phyloP scores from a whole-genome alignment of 2,113 vertebrate species.

The Corythoichthys intestinalis region DNA sequence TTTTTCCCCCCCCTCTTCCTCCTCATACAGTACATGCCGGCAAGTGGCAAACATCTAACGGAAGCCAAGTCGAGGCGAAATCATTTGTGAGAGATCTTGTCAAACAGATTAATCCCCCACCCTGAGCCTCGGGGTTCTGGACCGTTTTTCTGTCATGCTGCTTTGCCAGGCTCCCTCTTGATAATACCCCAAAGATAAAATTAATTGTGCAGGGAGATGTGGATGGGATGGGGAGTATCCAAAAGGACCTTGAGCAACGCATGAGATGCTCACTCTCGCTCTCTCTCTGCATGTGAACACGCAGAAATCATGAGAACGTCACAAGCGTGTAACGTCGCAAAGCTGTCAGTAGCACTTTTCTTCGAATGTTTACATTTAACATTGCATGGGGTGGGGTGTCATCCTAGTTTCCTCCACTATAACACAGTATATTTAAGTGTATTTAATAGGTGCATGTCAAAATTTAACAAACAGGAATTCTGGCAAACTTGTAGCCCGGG shows the following conservation, averaged over 20 bases:
- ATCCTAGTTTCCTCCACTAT: too few relatives aligned
- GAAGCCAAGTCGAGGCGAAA: conserved; percentile 66
- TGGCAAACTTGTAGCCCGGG: too few relatives aligned
- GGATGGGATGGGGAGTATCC: conserved; percentile 61
- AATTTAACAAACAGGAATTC: too few relatives aligned
- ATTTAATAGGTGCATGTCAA: too few relatives aligned
- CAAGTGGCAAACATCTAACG: conserved; percentile 59
- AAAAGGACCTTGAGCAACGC: conserved; percentile 70
- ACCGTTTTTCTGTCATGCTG: conserved; percentile 69
- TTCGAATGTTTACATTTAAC: too few relatives aligned
- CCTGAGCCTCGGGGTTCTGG: conserved; percentile 62
- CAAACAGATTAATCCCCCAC: conserved; percentile 73
- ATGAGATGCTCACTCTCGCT: conserved; percentile 39
- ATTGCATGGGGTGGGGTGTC: too few relatives aligned
- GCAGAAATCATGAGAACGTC: conserved; percentile 60
- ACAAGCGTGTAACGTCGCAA: conserved; percentile 32
- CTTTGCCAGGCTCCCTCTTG: conserved; percentile 67
- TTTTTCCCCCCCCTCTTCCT: conserved; percentile 42
- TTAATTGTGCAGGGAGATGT: conserved; percentile 75
- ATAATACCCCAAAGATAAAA: conserved; percentile 76
- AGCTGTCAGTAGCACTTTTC: too few relatives aligned
- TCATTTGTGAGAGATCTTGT: conserved; percentile 73
- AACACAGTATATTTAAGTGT: too few relatives aligned
- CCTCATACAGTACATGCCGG: conserved; percentile 37
- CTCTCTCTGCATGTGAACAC: conserved; percentile 54